Conservation (phyloP, 2,113 vertebrate species). For the Turdus rufiventris region DNA sequence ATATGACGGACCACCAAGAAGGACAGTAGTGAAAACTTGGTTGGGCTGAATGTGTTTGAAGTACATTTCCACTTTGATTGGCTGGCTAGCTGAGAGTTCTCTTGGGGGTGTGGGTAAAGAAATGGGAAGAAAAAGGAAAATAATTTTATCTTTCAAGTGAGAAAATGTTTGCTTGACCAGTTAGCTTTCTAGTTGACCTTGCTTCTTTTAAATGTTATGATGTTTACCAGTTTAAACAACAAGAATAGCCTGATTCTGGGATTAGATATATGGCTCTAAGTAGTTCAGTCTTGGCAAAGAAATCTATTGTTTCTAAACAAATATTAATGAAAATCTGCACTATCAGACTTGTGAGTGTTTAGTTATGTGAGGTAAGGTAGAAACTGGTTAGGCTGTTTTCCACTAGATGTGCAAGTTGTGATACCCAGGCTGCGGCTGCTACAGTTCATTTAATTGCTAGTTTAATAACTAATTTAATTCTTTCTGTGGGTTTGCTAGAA, state of each 20-base stretch:
- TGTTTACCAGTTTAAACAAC: not conserved
- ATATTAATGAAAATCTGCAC: not conserved
- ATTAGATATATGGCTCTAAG: not conserved
- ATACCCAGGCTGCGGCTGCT: not conserved
- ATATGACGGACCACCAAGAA: constrained; percentile 59
- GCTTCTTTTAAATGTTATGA: not conserved
- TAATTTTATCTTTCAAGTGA: not conserved
- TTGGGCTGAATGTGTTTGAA: constrained; percentile 9
- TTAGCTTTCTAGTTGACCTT: not conserved
- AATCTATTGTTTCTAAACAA: not conserved
- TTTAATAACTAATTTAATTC: no score
- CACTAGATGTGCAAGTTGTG: not conserved
- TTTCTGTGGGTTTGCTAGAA: not conserved
- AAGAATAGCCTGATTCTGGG: not conserved
- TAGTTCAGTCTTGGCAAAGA: not conserved
- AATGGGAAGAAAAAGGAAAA: not conserved
- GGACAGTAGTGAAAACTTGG: not conserved
- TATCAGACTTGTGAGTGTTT: not conserved
- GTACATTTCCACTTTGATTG: not conserved
- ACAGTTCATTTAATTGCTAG: not conserved
- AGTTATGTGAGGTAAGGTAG: not conserved
- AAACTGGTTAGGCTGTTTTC: not conserved
- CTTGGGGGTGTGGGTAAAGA: not conserved
- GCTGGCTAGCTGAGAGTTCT: not conserved
- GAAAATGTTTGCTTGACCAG: not conserved